Evolutionary conservation across 2,888 invertebrate genomes (phyloP), one percentile per base, ranked within the genome.

Genomic region (Drosophila dives): DNA sequence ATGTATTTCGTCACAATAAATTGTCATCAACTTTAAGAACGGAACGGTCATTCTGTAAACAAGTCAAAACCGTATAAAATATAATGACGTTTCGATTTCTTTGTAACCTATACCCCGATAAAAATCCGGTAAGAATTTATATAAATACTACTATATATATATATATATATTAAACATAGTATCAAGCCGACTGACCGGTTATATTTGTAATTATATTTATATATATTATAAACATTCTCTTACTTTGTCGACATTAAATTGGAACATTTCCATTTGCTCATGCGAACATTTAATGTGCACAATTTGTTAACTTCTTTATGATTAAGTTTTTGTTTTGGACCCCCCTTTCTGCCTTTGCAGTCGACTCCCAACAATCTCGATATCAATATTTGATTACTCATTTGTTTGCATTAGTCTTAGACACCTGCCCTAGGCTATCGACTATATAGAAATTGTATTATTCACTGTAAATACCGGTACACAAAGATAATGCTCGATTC

Each of bases 21-120:
- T 77, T 72, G 50, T 65, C 53, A 56, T 74, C 71, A 80, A 54
- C 33, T 34, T 36, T 38, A 32, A 64, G 50, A 51, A 26, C 26
- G 49, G 23, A 23, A 23, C 49, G 26, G 20, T 42, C 11, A n/a
- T 34, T 23, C 5, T n/a, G 29, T 36, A 4, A 64, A 2, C 23
- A 42, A 59, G 23, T 33, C 42, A 64, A 61, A 63, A 55, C 36
- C 71, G 45, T 51, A 67, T 75, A 66, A 15, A 53, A 23, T 29
- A 83, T 73, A 77, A 92, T 92, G 92, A 91, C 92, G 64, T 83
- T 92, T 64, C 88, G 95, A 81, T 94, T 95, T 83, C 94, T 94
- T 85, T 95, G 95, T 92, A 95, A 95, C 76, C 94, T 94, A 85
- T 94, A 94, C 84, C 94, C 95, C 64, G 94, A 94, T 81, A 94